Evolutionary conservation across 2,888 invertebrate genomes (phyloP), one percentile per base, ranked within the genome.

Genomic region (Pyrgus malvae): DNA sequence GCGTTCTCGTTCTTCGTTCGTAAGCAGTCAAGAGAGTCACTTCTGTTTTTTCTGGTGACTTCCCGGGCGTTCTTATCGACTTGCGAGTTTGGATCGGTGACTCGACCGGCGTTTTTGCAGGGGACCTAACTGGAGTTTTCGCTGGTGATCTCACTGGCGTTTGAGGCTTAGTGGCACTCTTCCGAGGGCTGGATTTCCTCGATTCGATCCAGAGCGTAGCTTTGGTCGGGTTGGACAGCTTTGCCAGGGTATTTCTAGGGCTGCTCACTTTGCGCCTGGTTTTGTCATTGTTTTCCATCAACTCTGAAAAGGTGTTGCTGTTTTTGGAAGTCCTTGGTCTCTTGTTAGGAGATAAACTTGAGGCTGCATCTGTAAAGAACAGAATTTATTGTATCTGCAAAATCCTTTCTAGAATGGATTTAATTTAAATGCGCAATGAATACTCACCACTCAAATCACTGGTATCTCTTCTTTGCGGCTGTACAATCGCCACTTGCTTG

Each of bases 401-500:
- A n/a, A n/a, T n/a, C n/a, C n/a, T n/a, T n/a, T n/a, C n/a, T n/a
- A n/a, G n/a, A n/a, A n/a, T n/a, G n/a, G n/a, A n/a, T n/a, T n/a
- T n/a, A n/a, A n/a, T n/a, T n/a, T n/a, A n/a, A n/a, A 29, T 29
- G 29, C 3, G 21, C 21, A 3, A 6, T 21, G n/a, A 12, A 14
- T 12, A 61, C 74, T 75, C 51, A 84, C 86, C 80, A 31, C 59
- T 67, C 14, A 65, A 69, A 4, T 75, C 72, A 1, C 48, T 58
- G 2, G 76, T 68, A 55, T 80, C 81, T 55, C 90, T 65, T 25
- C 89, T 65, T 60, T 86, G 89, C 0, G 90, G 90, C 62, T 89
- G 90, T 31, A 90, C 90, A 7, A 90, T 75, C 3, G 90, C 90
- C 50, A 90, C 87, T 59, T 90, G 90, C 59, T 85, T 84, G 4